phyloP scores from a whole-genome alignment of 2,888 invertebrate species.

The Germaria angustata region DNA sequence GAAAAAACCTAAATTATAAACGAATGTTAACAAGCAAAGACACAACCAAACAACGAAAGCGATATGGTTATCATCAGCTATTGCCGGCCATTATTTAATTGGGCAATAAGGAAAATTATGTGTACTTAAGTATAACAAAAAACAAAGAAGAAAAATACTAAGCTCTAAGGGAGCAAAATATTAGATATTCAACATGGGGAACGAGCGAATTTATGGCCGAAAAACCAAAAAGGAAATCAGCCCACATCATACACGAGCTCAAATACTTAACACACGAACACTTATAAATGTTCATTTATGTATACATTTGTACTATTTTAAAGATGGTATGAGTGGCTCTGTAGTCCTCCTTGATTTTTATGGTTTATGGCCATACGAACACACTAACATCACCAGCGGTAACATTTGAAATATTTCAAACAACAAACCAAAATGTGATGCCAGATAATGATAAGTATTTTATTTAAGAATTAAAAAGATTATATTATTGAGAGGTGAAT shows the following conservation, averaged over 20 bases:
- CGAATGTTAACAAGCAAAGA: not conserved
- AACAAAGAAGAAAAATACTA: conserved; percentile 18
- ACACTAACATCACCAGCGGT: conserved; percentile 43
- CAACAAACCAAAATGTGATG: not conserved
- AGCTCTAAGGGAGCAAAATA: conserved; percentile 32
- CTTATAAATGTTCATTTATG: not conserved
- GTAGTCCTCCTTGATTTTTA: not conserved
- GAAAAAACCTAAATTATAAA: not conserved
- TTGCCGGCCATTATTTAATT: conserved; percentile 35
- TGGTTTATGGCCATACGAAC: conserved; percentile 13
- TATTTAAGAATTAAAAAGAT: too few relatives aligned
- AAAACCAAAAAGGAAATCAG: conserved; percentile 45
- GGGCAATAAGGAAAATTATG: conserved; percentile 46
- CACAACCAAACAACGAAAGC: not conserved
- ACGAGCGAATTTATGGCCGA: conserved; percentile 54
- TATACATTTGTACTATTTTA: not conserved
- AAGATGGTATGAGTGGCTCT: not conserved
- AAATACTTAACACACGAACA: not conserved
- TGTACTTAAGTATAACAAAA: conserved; percentile 25
- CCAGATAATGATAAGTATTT: too few relatives aligned
- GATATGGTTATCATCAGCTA: conserved; percentile 7
- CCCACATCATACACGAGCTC: not conserved
- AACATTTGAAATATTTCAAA: conserved; percentile 32
- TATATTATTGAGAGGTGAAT: too few relatives aligned
- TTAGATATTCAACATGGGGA: conserved; percentile 58